Evolutionary conservation across 2,113 vertebrate genomes (phyloP).

Genomic region (Lasiurus borealis): DNA sequence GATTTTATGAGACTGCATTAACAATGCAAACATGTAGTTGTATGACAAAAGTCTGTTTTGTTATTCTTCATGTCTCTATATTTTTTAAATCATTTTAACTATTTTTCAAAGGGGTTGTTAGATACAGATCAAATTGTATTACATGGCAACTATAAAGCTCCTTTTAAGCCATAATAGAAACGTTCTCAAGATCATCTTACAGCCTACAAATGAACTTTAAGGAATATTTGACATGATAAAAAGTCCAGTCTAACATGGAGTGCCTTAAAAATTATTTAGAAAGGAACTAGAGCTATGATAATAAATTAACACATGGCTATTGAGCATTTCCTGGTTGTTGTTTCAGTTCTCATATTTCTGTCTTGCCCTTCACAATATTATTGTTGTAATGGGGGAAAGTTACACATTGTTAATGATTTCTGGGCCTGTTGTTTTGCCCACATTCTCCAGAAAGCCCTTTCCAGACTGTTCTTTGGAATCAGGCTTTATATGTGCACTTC

Average conservation of each 20-base stretch:
- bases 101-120: constrained; percentile 65
- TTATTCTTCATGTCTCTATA: constrained; percentile 34
- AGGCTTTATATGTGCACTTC: background rate
- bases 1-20: constrained; percentile 65
- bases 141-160: constrained; percentile 44
- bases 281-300: background rate
- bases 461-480: constrained; percentile 33
- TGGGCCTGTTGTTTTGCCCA: constrained; percentile 8
- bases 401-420: constrained; percentile 43
- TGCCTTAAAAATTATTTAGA: constrained; percentile 42
- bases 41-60: constrained; percentile 42
- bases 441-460: constrained; percentile 55
- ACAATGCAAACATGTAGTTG: constrained; percentile 62
- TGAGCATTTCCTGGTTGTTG: background rate
- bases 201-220: constrained; percentile 58
- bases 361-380: constrained; percentile 15
- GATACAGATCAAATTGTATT: constrained; percentile 60
- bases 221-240: constrained; percentile 61
- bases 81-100: constrained; percentile 45
- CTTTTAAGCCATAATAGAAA: constrained; percentile 50
- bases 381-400: constrained; percentile 1
- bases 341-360: background rate
- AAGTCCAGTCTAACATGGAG: constrained; percentile 13
- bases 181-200: constrained; percentile 23
- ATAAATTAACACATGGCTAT: background rate